Conservation (phyloP, 2,797 vertebrate species). For the Cheirogaleus major region DNA sequence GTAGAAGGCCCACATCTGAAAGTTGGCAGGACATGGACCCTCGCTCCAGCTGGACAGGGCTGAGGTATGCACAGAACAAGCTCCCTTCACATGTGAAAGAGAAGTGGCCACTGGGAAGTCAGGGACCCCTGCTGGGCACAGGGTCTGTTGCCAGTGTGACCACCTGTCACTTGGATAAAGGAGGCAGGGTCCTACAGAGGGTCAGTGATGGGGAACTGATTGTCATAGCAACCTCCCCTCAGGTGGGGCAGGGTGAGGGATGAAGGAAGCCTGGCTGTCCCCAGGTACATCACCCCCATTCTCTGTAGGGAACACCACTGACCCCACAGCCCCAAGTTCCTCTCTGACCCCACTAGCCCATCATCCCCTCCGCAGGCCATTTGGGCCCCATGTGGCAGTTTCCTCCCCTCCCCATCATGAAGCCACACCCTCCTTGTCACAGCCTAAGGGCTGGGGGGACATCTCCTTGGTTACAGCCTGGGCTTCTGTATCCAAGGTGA, state of each 20-base stretch:
- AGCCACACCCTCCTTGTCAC: background rate
- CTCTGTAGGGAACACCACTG: background rate
- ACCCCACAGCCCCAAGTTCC: background rate
- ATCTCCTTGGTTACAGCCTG: conserved; percentile 37
- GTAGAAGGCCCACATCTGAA: background rate
- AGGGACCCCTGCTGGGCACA: background rate
- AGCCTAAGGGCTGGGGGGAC: conserved; percentile 13
- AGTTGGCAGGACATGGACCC: background rate
- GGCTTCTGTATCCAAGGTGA: conserved; percentile 4
- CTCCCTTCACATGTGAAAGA: background rate
- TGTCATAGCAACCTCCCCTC: conserved; percentile 48
- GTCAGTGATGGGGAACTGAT: conserved; percentile 7
- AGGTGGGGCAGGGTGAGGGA: conserved; percentile 5
- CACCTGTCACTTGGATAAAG: conserved; percentile 57
- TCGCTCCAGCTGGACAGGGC: background rate
- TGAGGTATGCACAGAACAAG: background rate
- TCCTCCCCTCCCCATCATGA: background rate
- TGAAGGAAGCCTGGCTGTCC: background rate
- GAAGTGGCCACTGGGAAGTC: background rate
- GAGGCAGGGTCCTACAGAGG: background rate
- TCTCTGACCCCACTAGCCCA: background rate
- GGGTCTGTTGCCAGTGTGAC: conserved; percentile 44
- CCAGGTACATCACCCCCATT: background rate
- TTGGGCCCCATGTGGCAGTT: background rate
- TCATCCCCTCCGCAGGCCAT: background rate